Base-by-base conservation (phyloP, 2,888 invertebrate species). In the Periphyllus acericola region DNA sequence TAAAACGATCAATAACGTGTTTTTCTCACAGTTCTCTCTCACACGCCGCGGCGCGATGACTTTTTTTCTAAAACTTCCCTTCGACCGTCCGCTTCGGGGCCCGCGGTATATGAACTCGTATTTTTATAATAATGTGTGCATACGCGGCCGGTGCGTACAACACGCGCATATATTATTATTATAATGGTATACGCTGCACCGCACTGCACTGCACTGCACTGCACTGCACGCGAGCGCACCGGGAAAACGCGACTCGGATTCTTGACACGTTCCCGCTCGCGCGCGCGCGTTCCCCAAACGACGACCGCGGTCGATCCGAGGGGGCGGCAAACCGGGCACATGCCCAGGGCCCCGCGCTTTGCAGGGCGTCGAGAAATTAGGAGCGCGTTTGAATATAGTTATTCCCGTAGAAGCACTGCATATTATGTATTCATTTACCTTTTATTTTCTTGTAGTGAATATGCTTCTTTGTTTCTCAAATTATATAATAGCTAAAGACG, bases 1-100 rank as follows among this genome's bases (percentile, higher is more conserved):
- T 21, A n/a, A 52, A 79, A 86, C 86, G 60, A 72, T 86, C 86
- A 86, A 86, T 80, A 80, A 86, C 86, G 71, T 80, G 52, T 80
- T 80, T 86, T 80, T 84, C 83, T 75, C 83, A 74, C 34, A 74
- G 55, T 83, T 74, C 55, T 82, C 82, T 71, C 46, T 29, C 82
- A 71, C 46, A 36, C 74, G 72, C n/a, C n/a, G n/a, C n/a, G n/a
- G n/a, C n/a, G 29, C 72, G 36, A 36, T 74, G 74, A 74, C 40
- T 74, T 74, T 74, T 72, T 68, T 68, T 71, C 11, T 32, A 32
- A 71, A 32, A 71, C 71, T 9, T 29, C 71, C 71, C 60, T n/a
- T 29, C 71, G 71, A 71, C n/a, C 29, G 68, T 21, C 60, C 3
- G 60, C 21, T 17, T 21, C 21, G 25, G 66, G n/a, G 29, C n/a